Evolutionary conservation across 2,113 vertebrate genomes (phyloP).

Genomic region (Phocoena phocoena): DNA sequence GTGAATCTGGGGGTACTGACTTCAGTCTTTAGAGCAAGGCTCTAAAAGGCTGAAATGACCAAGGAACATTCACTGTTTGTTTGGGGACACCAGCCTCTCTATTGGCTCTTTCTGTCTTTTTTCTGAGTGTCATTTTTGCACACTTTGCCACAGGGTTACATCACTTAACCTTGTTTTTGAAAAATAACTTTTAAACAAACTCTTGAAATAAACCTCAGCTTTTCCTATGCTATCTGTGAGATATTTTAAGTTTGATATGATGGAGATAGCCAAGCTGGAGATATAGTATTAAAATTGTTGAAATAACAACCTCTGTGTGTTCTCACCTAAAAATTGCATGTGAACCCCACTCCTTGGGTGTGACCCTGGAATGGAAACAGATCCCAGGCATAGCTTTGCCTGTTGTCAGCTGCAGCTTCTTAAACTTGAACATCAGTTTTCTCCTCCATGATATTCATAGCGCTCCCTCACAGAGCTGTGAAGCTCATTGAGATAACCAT

Average conservation of each 20-base stretch:
- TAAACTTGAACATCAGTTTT: not conserved
- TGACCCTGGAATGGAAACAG: not conserved
- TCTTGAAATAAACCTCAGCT: not conserved
- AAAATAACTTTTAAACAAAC: not conserved
- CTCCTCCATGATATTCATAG: not conserved
- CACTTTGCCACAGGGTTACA: not conserved
- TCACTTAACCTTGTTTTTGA: not conserved
- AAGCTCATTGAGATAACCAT: not conserved
- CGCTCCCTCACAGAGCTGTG: not conserved
- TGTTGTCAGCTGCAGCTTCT: not conserved
- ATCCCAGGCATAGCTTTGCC: not conserved
- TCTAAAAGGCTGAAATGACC: not conserved
- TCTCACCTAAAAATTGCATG: fast-evolving
- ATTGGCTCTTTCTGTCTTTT: not conserved
- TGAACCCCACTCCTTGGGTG: not conserved
- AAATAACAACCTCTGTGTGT: not conserved
- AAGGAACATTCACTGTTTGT: not conserved
- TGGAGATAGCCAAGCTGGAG: not conserved
- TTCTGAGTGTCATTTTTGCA: not conserved
- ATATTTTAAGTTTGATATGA: not conserved
- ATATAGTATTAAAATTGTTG: too few species aligned
- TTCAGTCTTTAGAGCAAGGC: not conserved
- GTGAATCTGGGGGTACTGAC: not conserved
- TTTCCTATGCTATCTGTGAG: not conserved
- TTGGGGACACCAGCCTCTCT: not conserved